phyloP scores from a whole-genome alignment of 2,113 vertebrate genomes.

The Mustelus asterias region DNA sequence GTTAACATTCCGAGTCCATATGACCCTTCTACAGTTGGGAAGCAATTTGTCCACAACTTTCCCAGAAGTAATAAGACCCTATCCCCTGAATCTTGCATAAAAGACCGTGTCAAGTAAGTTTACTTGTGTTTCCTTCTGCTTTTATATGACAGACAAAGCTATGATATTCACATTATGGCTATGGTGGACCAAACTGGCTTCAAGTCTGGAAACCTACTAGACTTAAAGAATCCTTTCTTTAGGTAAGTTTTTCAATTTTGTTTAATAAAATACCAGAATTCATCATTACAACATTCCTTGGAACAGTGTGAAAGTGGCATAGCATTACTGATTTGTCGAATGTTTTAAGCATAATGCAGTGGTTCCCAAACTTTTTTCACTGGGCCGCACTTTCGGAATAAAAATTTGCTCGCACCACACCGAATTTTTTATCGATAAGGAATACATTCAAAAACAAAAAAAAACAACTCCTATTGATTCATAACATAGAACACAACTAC shows the following conservation, averaged over 20 bases:
- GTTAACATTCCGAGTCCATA: too few species aligned
- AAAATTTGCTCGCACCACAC: too few species aligned
- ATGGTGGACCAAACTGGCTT: slow-evolving; percentile 68
- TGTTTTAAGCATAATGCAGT: neutral
- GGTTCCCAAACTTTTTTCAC: too few species aligned
- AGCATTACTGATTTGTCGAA: neutral
- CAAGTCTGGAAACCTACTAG: slow-evolving; percentile 64
- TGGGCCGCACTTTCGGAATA: too few species aligned
- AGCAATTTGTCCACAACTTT: neutral
- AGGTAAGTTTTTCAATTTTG: slow-evolving; percentile 49
- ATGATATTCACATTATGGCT: slow-evolving; percentile 65
- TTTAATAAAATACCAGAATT: neutral
- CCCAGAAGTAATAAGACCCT: neutral
- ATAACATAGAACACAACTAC: too few species aligned
- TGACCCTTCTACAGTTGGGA: neutral
- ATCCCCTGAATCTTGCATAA: neutral
- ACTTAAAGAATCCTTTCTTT: slow-evolving; percentile 71
- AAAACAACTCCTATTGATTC: too few species aligned
- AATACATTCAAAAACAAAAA: too few species aligned
- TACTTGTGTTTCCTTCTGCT: slow-evolving; percentile 40
- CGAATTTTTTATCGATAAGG: too few species aligned
- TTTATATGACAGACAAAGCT: slow-evolving; percentile 59
- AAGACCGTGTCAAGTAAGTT: neutral
- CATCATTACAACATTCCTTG: neutral
- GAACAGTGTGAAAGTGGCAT: neutral